Evolutionary conservation across 2,113 vertebrate genomes (phyloP).

Genomic region (Eretmochelys imbricata): DNA sequence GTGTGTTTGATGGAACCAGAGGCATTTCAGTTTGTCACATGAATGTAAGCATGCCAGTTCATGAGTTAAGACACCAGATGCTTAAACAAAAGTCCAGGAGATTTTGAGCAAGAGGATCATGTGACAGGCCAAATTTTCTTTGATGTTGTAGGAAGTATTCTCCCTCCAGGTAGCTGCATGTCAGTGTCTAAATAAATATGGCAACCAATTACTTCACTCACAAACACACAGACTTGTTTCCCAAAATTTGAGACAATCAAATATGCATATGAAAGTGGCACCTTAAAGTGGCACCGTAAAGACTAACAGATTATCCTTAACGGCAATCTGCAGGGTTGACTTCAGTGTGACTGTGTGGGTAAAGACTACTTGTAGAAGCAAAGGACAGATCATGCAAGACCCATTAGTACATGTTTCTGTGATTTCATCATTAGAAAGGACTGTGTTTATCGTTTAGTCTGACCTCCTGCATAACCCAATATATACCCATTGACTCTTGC

Average conservation of each 20-base stretch:
- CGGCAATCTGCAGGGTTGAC: too few relatives aligned
- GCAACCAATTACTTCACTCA: neutral
- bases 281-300: too few relatives aligned
- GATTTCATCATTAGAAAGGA: too few relatives aligned
- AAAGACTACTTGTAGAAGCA: too few relatives aligned
- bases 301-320: too few relatives aligned
- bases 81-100: neutral
- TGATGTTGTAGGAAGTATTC: neutral
- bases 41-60: neutral
- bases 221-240: neutral
- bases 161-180: neutral
- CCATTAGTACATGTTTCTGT: too few relatives aligned
- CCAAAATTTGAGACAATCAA: neutral
- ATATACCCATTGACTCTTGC: too few relatives aligned
- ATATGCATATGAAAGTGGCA: neutral
- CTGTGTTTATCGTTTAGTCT: too few relatives aligned
- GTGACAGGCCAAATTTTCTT: neutral
- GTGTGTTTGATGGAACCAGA: neutral
- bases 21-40: neutral
- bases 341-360: too few relatives aligned
- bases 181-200: neutral
- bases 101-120: neutral
- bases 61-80: neutral
- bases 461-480: too few relatives aligned
- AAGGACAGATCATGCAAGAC: too few relatives aligned